phyloP scores from a whole-genome alignment of 2,797 vertebrate species.

The Lagodon rhomboides region DNA sequence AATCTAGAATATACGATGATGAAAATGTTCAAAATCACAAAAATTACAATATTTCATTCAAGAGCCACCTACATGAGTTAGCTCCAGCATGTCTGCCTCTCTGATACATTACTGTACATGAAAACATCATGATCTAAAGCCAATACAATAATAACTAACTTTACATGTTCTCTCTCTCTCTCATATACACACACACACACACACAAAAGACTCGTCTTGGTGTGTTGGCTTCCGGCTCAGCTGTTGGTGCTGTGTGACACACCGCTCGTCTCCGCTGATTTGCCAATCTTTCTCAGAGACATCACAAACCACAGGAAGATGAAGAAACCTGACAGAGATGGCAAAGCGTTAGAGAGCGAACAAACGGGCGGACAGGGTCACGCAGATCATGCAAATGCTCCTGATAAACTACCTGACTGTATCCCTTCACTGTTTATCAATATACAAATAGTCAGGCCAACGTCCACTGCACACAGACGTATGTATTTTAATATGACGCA shows the following conservation, averaged over 20 bases:
- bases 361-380: neutral
- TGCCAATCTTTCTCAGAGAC: constrained; percentile 35
- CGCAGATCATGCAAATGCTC: constrained; percentile 25
- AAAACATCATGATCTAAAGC: neutral
- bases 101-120: neutral
- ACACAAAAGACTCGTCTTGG: neutral
- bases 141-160: neutral
- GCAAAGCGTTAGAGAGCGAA: neutral
- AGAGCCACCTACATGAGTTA: neutral
- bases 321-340: constrained; percentile 61
- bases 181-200: neutral
- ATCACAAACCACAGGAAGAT: constrained; percentile 73
- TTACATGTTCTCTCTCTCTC: neutral
- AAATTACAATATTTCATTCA: too few species aligned
- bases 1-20: neutral
- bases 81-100: neutral
- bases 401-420: neutral
- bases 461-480: too few species aligned
- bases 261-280: rapidly evolving
- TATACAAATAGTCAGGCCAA: neutral
- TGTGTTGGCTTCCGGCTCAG: neutral
- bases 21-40: neutral
- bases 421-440: neutral
- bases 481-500: neutral
- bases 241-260: constrained; percentile 12